A percentile compares a stretch with the other conserved stretches of the same genome.
Conservation (phyloP, 2,888 invertebrate genomes). For the Hydriomena furcata region DNA sequence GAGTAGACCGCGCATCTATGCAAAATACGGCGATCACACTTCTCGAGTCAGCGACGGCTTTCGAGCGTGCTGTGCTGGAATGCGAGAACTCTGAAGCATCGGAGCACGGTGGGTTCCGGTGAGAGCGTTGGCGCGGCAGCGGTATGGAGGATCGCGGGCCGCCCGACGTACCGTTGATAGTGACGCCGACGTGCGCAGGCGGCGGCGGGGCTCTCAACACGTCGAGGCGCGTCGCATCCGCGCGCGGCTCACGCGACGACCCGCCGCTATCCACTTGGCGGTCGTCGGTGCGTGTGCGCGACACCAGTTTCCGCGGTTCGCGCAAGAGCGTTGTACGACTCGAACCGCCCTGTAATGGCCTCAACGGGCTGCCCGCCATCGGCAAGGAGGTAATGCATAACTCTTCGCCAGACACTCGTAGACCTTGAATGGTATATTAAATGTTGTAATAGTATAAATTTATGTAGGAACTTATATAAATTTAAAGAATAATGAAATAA, state of each 20-base stretch:
- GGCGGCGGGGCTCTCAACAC: slow-evolving; percentile 68
- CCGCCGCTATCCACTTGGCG: slow-evolving; percentile 81
- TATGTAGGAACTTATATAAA: not conserved
- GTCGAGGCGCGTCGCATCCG: slow-evolving; percentile 68
- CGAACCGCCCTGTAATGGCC: slow-evolving; percentile 86
- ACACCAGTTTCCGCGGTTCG: slow-evolving; percentile 85
- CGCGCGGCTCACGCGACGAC: slow-evolving; percentile 73
- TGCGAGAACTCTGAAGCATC: slow-evolving; percentile 75
- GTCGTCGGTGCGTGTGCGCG: slow-evolving; percentile 86
- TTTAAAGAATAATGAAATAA: no score
- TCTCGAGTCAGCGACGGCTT: slow-evolving; percentile 75
- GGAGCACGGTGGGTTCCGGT: slow-evolving; percentile 78
- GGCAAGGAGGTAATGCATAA: slow-evolving; percentile 82
- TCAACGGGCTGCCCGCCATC: slow-evolving; percentile 82
- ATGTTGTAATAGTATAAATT: no score
- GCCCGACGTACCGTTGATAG: slow-evolving; percentile 75
- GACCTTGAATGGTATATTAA: slow-evolving; percentile 1
- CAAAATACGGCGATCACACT: slow-evolving; percentile 79
- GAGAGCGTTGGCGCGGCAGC: slow-evolving; percentile 82
- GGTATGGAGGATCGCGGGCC: slow-evolving; percentile 84
- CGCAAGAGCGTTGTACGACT: slow-evolving; percentile 85
- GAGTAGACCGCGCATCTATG: slow-evolving; percentile 70
- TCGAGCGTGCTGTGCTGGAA: slow-evolving; percentile 76
- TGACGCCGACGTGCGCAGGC: slow-evolving; percentile 66
- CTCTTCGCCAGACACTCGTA: slow-evolving; percentile 54